Evolutionary conservation across 2,797 vertebrate genomes (phyloP).

Genomic region (Phrynocephalus guinanensis): DNA sequence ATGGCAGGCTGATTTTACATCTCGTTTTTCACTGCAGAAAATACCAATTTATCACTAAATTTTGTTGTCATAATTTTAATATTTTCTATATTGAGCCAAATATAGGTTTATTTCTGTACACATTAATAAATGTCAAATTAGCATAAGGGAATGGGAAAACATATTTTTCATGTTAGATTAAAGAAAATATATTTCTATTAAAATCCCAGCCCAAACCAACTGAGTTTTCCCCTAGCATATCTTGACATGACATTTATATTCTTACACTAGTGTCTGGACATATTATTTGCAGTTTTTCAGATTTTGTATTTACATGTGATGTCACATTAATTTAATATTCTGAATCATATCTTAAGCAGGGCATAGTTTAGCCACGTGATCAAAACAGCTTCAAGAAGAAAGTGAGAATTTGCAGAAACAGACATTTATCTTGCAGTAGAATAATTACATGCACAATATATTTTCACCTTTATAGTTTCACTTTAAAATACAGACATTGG

Average conservation of each 20-base stretch:
- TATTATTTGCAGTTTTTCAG: constrained; percentile 24
- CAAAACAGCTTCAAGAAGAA: background rate
- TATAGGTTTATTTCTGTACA: constrained; percentile 19
- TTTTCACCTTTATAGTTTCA: background rate
- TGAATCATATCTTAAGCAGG: background rate
- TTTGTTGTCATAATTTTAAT: constrained; percentile 53
- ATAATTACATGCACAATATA: background rate
- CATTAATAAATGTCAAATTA: constrained; percentile 53
- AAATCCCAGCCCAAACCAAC: constrained; percentile 1
- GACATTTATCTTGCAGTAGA: background rate
- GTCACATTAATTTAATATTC: constrained; percentile 16
- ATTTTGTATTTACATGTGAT: background rate
- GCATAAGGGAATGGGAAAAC: constrained; percentile 48
- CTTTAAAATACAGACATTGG: background rate
- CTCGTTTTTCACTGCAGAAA: constrained; percentile 64
- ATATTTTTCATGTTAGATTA: constrained; percentile 40
- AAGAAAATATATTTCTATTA: background rate
- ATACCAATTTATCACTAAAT: constrained; percentile 56
- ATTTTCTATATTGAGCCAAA: constrained; percentile 52
- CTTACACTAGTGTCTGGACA: constrained; percentile 9
- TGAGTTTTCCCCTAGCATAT: constrained; percentile 18
- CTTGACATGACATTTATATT: constrained; percentile 26
- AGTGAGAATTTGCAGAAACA: background rate
- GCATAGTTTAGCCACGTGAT: background rate
- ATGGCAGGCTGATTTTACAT: constrained; percentile 62